These are phyloP conservation scores for Synanthedon formicaeformis DNA, from an alignment of 2,888 invertebrate species.

Conservation along the genomic window DNA sequence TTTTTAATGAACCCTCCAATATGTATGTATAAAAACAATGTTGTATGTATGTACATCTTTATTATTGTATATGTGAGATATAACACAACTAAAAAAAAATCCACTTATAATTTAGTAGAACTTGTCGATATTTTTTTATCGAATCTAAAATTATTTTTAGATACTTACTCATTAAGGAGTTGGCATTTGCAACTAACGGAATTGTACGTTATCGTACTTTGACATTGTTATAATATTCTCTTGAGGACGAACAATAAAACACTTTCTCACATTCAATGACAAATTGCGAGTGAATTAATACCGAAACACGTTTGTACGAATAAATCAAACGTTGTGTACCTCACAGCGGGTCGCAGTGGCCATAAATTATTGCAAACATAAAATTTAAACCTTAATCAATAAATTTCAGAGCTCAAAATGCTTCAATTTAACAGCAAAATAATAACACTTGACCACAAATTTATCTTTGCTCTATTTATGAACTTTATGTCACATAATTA, in stretches of 20 bases:
- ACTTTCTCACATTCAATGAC: constrained; percentile 60
- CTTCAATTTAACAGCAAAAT: constrained; percentile 6
- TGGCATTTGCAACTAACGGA: too few species aligned
- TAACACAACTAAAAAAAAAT: too few species aligned
- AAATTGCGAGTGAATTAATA: constrained; percentile 61
- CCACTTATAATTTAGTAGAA: too few species aligned
- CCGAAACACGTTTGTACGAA: constrained; percentile 38
- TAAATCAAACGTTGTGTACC: constrained; percentile 49
- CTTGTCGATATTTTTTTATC: too few species aligned
- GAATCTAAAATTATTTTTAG: too few species aligned
- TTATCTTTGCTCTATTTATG: constrained; percentile 9
- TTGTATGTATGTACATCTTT: too few species aligned
- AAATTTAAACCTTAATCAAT: constrained; percentile 5
- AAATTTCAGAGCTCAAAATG: constrained; percentile 11
- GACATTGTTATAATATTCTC: constrained; percentile 29
- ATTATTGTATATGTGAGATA: too few species aligned
- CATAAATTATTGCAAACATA: constrained; percentile 1
- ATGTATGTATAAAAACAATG: constrained; percentile 11
- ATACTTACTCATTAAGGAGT: too few species aligned
- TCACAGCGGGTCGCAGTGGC: constrained; percentile 35
- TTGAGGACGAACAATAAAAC: constrained; percentile 47
- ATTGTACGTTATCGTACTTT: too few species aligned
- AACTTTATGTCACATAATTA: background rate
- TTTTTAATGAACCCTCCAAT: constrained; percentile 49
- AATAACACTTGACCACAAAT: constrained; percentile 11